Base-by-base conservation (phyloP, 2,888 invertebrate species). In the Notodonta ziczac region DNA sequence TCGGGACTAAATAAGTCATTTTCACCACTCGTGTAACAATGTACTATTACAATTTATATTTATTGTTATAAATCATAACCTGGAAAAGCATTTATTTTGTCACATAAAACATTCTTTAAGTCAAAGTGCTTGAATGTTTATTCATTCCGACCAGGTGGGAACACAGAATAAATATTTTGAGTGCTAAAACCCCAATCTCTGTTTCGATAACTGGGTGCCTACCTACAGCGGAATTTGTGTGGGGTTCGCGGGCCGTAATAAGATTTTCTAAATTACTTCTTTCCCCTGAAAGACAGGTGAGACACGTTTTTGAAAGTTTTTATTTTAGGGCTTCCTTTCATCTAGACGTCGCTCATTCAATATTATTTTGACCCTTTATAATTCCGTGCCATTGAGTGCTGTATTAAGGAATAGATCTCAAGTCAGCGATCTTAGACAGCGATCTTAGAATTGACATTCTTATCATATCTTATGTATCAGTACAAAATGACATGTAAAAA, bases 191-290 rank as follows among this genome's bases (percentile, higher is more conserved):
- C 48, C 54, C 46, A 62, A 62, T 70, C 59, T 56, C 35, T 50
- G 61, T 56, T 14, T 54, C 14, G 13, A 56, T 56, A 61, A 51
- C 57, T 62, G 59, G 32, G 32, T 52, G 32, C 10, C 24, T 52
- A 32, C 13, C 55, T 40, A 9, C 50, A 46, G 57, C 56, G 46
- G 58, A 56, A 66, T 70, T 67, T 68, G 65, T 67, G 64, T 61
- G 57, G 65, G 69, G 67, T 67, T 70, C 62, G 58, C 61, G 66
- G 69, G 77, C 80, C 73, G 77, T 84, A 83, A 85, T 84, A 81
- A 82, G 75, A 80, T 84, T 80, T 69, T 60, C 69, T 55, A 70
- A 74, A 79, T 82, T 76, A 81, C 81, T 77, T 76, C 65, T 67
- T 78, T 77, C 66, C 66, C 52, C 44, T 57, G 66, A 69, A 70